Evolutionary conservation across 2,113 vertebrate genomes (phyloP), one percentile per base, ranked within the genome.

Genomic region (Ciconia stormi): DNA sequence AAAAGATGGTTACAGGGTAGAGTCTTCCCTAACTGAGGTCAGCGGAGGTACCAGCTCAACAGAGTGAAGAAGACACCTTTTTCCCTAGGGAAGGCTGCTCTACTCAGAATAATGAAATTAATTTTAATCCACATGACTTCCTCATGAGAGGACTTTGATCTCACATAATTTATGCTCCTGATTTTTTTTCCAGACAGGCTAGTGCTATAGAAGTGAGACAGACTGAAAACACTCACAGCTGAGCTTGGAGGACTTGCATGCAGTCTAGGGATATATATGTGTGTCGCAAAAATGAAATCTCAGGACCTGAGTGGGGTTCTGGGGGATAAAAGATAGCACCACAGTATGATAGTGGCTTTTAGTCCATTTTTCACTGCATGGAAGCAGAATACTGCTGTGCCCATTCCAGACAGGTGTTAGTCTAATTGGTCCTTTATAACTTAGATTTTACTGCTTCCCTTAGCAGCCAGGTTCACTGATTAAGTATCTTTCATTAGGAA

Each of bases 371-470:
- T 65, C 21, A 26, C 87, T 56, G 65, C 53, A 69, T 10, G 84
- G 80, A n/a, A 70, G 56, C 65, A 76, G 87, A 79, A 23, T 36
- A 74, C 70, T 91, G 87, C 95, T 93, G 87, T 79, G 91, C 70
- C 77, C 30, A 17, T 72, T 87, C 49, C 81, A 89, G 84, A 85
- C n/a, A 91, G 91, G 56, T 85, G 66, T 91, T 95, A 32, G 56
- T 90, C 52, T 95, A 95, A 96, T 96, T 96, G 78, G 70, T 52
- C 70, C 53, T 80, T 91, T 79, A 36, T 71, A 87, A 85, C 84
- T 72, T 34, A 5, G 6, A 36, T 76, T 96, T 95, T 91, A 93
- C 73, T 85, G 84, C 74, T 82, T 72, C 70, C 70, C 52, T 61
- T 61, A 72, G 70, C 52, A 87, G 56, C 52, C 44, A 85, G 34